Evolutionary conservation across 23 tunicate species (phyloP).

Genomic region (Ciona savignyi): DNA sequence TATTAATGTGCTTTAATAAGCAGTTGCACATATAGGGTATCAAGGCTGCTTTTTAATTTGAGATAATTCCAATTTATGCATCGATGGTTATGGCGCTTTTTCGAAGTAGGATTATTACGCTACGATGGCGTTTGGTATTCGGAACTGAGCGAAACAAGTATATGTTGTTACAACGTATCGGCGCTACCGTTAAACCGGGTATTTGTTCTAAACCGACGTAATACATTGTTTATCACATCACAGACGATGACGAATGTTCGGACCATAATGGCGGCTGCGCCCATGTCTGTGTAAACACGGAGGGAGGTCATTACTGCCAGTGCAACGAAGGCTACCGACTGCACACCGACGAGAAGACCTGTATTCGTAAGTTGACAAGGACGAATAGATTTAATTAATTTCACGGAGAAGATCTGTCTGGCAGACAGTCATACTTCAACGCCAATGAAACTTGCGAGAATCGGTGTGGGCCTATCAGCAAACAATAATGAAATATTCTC

Average conservation of each 20-base stretch:
- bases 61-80: background rate
- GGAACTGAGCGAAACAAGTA: background rate
- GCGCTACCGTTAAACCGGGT: too few relatives aligned
- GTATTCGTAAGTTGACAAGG: conserved; percentile 67
- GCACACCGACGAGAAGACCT: conserved; percentile 84
- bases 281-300: conserved; percentile 74
- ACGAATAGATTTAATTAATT: background rate
- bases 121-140: too few relatives aligned
- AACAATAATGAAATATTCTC: background rate
- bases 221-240: background rate
- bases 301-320: conserved; percentile 81
- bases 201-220: background rate
- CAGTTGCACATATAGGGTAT: background rate
- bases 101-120: too few relatives aligned
- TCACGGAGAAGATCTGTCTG: background rate
- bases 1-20: background rate
- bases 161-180: conserved; percentile 6
- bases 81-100: background rate
- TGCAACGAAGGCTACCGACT: conserved; percentile 86
- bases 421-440: background rate
- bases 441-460: background rate
- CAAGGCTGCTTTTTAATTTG: background rate
- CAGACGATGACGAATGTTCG: conserved; percentile 89
- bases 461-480: background rate
- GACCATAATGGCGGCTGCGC: conserved; percentile 97